phyloP scores from a whole-genome alignment of 2,113 vertebrate species.

The Gobiocypris rarus region DNA sequence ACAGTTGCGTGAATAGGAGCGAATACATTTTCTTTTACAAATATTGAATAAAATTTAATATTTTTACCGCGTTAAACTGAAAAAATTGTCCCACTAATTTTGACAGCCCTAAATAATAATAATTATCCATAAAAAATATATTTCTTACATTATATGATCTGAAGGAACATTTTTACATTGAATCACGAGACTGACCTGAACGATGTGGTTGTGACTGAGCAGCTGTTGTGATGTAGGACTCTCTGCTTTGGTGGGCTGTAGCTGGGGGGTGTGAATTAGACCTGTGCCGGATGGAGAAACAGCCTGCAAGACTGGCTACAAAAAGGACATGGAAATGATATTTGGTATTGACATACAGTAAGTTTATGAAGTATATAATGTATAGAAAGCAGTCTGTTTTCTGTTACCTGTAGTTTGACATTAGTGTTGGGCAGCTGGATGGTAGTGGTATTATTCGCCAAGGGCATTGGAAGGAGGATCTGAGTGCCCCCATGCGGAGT shows the following conservation, averaged over 20 bases:
- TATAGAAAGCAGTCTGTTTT: background rate
- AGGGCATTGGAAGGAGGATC: constrained; percentile 88
- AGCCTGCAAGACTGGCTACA: constrained; percentile 71
- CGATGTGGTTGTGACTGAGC: constrained; percentile 75
- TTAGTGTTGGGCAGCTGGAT: constrained; percentile 86
- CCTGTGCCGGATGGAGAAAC: constrained; percentile 75
- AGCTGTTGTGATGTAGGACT: constrained; percentile 68
- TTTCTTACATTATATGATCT: background rate
- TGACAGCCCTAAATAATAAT: too few relatives aligned
- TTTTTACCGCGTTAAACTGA: too few relatives aligned
- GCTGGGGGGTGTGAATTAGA: constrained; percentile 76
- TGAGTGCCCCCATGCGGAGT: constrained; percentile 84
- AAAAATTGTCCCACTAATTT: too few relatives aligned
- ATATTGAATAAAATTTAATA: too few relatives aligned
- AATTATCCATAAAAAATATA: background rate
- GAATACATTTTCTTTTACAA: too few relatives aligned
- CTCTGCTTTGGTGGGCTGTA: constrained; percentile 77
- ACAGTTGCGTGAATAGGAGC: too few relatives aligned
- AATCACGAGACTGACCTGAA: constrained; percentile 80
- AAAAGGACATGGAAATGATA: constrained; percentile 7
- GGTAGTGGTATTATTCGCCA: constrained; percentile 79
- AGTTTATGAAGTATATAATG: constrained; percentile 47
- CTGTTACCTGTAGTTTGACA: constrained; percentile 84
- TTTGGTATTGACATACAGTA: background rate
- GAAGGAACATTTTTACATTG: background rate